A percentile compares a stretch with the other conserved stretches of the same genome.
phyloP scores from a whole-genome alignment of 2,113 vertebrate species.

The Eurystomus gularis region DNA sequence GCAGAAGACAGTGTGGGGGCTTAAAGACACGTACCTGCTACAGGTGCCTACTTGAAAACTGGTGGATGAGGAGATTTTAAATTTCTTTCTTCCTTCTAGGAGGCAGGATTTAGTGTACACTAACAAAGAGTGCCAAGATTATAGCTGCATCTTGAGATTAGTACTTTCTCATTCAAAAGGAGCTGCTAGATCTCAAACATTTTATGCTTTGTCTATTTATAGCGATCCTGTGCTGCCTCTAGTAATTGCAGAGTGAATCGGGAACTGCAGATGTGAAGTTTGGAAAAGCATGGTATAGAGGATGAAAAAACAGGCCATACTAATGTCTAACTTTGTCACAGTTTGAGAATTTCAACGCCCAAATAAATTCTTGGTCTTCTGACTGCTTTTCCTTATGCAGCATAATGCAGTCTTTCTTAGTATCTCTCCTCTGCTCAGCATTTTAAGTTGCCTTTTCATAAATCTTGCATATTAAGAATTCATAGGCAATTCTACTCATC shows the following conservation, averaged over 20 bases:
- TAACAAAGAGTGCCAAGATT: not conserved
- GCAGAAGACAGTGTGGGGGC: not conserved
- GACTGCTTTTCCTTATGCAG: not conserved
- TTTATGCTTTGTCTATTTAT: not conserved
- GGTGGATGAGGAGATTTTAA: not conserved
- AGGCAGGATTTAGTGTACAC: not conserved
- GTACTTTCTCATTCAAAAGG: not conserved
- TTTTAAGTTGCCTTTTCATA: conserved; percentile 11
- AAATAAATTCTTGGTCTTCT: not conserved
- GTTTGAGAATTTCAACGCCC: not conserved
- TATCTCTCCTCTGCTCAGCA: not conserved
- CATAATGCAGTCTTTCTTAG: not conserved
- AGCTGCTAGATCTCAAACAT: not conserved
- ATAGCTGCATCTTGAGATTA: not conserved
- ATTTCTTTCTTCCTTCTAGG: not conserved
- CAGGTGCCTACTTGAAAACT: not conserved
- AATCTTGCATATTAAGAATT: conserved; percentile 1
- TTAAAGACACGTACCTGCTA: accelerated
- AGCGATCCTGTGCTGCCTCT: not conserved
- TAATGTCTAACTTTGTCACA: not conserved
- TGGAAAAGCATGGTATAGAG: not conserved
- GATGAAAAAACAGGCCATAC: not conserved
- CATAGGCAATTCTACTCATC: not conserved
- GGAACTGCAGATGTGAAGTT: not conserved
- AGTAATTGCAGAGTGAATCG: not conserved